Conservation (phyloP, 2,797 vertebrate species). For the Aratinga solstitialis region DNA sequence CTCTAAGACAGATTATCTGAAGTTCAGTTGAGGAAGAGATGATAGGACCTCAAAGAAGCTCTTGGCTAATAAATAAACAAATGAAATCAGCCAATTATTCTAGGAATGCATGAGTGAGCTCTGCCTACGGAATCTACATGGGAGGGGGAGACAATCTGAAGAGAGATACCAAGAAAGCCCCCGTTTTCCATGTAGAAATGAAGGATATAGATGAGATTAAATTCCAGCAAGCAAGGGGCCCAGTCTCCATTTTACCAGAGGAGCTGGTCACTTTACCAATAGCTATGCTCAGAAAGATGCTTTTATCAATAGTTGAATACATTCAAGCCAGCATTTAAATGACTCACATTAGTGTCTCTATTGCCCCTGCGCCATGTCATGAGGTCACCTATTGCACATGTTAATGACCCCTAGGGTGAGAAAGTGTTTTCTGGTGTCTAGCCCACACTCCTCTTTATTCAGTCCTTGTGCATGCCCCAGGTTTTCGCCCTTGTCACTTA, state of each 20-base stretch:
- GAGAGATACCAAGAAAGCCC: not conserved
- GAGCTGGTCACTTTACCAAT: not conserved
- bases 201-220: not conserved
- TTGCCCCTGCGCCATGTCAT: constrained; percentile 11
- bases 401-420: constrained; percentile 38
- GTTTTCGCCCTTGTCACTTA: constrained; percentile 37
- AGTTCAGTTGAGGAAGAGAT: not conserved
- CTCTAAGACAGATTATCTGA: not conserved
- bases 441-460: constrained; percentile 12
- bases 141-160: not conserved
- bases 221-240: not conserved
- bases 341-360: not conserved
- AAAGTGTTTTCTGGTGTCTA: not conserved
- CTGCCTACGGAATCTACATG: rapidly evolving
- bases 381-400: constrained; percentile 41
- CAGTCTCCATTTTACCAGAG: not conserved
- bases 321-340: not conserved
- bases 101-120: not conserved
- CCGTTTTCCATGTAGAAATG: not conserved
- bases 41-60: not conserved
- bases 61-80: not conserved
- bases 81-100: not conserved
- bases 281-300: not conserved
- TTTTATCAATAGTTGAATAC: not conserved
- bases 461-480: not conserved